A percentile compares a stretch with the other conserved stretches of the same genome.
phyloP scores from a whole-genome alignment of 2,797 vertebrate genomes.

The Bradypodion ventrale region DNA sequence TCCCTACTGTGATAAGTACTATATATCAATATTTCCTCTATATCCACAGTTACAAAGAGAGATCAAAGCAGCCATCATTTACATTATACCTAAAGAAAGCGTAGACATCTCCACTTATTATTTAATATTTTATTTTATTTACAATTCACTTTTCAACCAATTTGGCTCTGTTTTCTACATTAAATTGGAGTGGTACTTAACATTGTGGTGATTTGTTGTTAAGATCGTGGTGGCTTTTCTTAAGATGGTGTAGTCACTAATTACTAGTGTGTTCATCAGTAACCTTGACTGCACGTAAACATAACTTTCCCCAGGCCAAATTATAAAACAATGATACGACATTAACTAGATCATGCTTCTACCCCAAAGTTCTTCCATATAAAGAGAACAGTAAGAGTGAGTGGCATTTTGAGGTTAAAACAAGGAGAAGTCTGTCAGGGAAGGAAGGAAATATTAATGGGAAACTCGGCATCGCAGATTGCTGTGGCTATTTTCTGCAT shows the following conservation, averaged over 20 bases:
- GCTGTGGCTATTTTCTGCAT: constrained; percentile 33
- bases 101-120: neutral
- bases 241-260: too few relatives aligned
- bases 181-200: neutral
- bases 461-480: constrained; percentile 13
- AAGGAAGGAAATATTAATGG: constrained; percentile 30
- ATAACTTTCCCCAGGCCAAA: neutral
- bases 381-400: neutral
- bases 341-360: neutral
- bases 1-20: neutral
- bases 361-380: neutral
- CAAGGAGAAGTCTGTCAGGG: constrained; percentile 21
- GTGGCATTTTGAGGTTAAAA: constrained; percentile 15
- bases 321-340: neutral
- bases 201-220: neutral
- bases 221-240: too few relatives aligned
- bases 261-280: too few relatives aligned
- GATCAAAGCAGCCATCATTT: too few relatives aligned
- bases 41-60: neutral
- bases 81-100: neutral
- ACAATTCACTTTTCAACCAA: neutral
- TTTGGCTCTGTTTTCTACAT: neutral
- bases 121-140: neutral
- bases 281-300: neutral
- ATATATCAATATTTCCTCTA: neutral